Percentiles rank a stretch among this genome's conserved stretches.
phyloP scores from a whole-genome alignment of 2,797 vertebrate genomes.

The Moxostoma hubbsi region DNA sequence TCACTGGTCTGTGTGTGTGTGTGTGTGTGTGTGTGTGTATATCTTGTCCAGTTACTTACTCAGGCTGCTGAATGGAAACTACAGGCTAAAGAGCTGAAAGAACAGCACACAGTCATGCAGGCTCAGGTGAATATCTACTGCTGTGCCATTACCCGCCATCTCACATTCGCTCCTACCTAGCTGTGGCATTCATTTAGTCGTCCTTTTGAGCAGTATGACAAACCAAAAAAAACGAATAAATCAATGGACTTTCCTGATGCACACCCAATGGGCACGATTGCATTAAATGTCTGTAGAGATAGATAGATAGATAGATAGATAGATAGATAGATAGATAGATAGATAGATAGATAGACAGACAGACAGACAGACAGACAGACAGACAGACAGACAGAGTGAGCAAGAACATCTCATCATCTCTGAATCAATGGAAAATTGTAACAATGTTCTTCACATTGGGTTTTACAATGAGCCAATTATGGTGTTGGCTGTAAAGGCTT shows the following conservation, averaged over 20 bases:
- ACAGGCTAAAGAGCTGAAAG: constrained; percentile 90
- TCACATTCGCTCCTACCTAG: neutral
- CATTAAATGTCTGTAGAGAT: too few relatives aligned
- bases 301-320: too few relatives aligned
- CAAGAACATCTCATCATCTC: too few relatives aligned
- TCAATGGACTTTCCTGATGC: too few relatives aligned
- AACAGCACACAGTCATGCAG: constrained; percentile 92
- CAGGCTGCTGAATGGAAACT: constrained; percentile 98
- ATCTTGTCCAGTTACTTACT: constrained; percentile 87
- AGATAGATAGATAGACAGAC: neutral
- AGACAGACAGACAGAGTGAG: neutral
- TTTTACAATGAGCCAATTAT: too few relatives aligned
- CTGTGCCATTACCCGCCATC: constrained; percentile 34
- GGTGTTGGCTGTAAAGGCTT: too few relatives aligned
- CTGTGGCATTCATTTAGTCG: neutral
- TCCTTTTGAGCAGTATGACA: neutral
- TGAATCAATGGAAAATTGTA: too few relatives aligned
- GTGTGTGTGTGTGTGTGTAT: neutral
- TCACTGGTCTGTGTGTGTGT: constrained; percentile 8
- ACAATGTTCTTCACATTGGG: too few relatives aligned
- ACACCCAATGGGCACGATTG: too few relatives aligned
- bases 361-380: neutral
- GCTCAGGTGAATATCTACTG: constrained; percentile 87
- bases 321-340: too few relatives aligned
- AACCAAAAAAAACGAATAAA: neutral